phyloP scores from a whole-genome alignment of 2,888 invertebrate species.

The Saturnia pavonia region DNA sequence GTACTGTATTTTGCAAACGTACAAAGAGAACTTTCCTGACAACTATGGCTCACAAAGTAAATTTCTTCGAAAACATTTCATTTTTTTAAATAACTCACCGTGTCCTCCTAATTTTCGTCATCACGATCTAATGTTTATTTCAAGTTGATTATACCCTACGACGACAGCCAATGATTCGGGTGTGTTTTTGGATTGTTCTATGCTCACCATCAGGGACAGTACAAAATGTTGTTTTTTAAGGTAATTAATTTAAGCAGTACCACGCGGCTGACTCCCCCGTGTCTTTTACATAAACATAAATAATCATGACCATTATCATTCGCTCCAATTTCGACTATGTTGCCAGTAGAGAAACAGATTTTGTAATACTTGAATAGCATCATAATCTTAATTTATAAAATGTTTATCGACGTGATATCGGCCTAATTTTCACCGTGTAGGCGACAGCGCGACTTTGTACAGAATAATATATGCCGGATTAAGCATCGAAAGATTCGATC shows the following conservation, averaged over 20 bases:
- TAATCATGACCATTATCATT: not conserved
- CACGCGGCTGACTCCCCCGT: not conserved
- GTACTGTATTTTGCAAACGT: not conserved
- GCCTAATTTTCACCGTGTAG: slow-evolving; percentile 27
- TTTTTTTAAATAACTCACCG: not conserved
- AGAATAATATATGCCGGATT: slow-evolving; percentile 59
- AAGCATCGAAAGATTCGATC: slow-evolving; percentile 66
- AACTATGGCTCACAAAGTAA: not conserved
- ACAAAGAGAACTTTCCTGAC: not conserved
- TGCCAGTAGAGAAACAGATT: not conserved
- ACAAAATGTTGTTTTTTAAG: no score
- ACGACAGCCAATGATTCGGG: not conserved
- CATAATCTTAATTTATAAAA: slow-evolving; percentile 19
- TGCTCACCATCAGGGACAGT: no score
- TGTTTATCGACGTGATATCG: slow-evolving; percentile 16
- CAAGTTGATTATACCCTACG: not conserved
- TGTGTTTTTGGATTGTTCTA: no score
- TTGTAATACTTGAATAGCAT: not conserved
- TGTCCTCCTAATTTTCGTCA: not conserved
- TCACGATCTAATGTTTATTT: not conserved
- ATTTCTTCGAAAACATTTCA: not conserved
- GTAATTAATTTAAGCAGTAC: no score
- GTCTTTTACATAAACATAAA: not conserved
- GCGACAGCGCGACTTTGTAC: slow-evolving; percentile 50
- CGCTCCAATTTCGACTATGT: not conserved